Base-by-base conservation (phyloP, 2,888 invertebrate genomes). In the Iphiclides podalirius region DNA sequence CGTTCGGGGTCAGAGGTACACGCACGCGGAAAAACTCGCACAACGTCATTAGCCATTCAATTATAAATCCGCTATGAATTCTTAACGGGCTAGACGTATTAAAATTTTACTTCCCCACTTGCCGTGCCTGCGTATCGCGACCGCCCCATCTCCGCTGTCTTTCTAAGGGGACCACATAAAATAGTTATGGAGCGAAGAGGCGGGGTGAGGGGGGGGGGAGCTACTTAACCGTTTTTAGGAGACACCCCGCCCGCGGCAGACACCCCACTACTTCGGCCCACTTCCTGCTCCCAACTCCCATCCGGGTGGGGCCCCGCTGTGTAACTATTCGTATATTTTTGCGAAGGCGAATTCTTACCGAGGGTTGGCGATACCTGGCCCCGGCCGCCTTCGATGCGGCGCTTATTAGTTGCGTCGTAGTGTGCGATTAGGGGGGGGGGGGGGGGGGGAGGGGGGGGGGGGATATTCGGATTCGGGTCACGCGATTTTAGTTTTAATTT, bases 141-240 rank as follows among this genome's bases (percentile, higher is more conserved):
- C 60, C 59, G 75, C 78, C 83, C 83, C 82, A 81, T 84, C 85
- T n/a, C 81, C 71, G 79, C 81, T 83, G 86, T 88, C 87, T 88
- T 88, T 87, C 83, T 81, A 83, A 86, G 86, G 87, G 87, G 86
- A 85, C 87, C 82, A 72, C 85, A 87, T 88, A 88, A 88, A 88
- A 87, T 88, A 88, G 87, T 88, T 87, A 87, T 85, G n/a, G n/a
- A n/a, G n/a, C n/a, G n/a, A n/a, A n/a, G n/a, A 81, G 80, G 80
- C 81, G 75, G 78, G 80, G 82, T 75, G 78, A 66, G 71, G 81
- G 79, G 79, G 79, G 31, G 8, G 26, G 77, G 75, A 80, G 86
- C 87, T 87, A 87, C 87, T 88, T 87, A 86, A 84, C 86, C 85
- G 87, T 88, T 88, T 88, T 88, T 87, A 87, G 87, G 86, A 84